Base-by-base conservation (phyloP, 2,113 vertebrate genomes). In the Oostethus manadensis region DNA sequence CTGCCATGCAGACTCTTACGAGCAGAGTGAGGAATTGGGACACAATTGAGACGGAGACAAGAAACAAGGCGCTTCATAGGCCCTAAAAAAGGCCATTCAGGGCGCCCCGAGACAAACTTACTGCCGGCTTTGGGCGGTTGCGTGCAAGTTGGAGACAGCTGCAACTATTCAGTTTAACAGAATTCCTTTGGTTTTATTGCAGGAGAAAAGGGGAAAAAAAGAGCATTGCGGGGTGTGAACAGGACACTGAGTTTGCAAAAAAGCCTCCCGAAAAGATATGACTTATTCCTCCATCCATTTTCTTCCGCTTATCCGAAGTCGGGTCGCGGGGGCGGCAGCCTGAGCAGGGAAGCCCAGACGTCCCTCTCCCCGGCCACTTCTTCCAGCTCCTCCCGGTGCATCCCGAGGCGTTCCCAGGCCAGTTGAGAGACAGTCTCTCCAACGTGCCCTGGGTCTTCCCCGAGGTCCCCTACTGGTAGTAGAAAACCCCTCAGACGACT, bases 141-240 rank as follows among this genome's bases (percentile, higher is more conserved):
- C 15, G 21, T 66, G 64, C 53, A n/a, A 38, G 6, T 22, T 2
- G 10, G 11, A 51, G 21, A 40, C 76, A 71, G 73, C 76, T 79
- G 76, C 40, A 56, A 6, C 0, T 9, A 38, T 40, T 78, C 66
- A 13, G 14, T 62, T 74, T 56, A 63, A 76, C 60, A 60, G n/a
- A 8, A 9, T 48, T 60, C 35, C 54, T 54, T 49, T 66, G 38
- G 58, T 60, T 73, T 65, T 43, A 45, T 44, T 69, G 22, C 22
- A 50, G 42, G 35, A 71, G 21, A 57, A 43, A 58, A 26, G 46
- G 49, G 29, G 26, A 33, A 33, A n/a, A 56, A 50, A 49, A n/a
- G 26, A 35, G 29, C 58, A 66, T 53, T 33, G 11, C 61, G 50
- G 54, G 56, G 53, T 64, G 69, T 77, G 48, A 70, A 58, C 40